phyloP scores from a whole-genome alignment of 2,113 vertebrate species.

The Gobio gobio region DNA sequence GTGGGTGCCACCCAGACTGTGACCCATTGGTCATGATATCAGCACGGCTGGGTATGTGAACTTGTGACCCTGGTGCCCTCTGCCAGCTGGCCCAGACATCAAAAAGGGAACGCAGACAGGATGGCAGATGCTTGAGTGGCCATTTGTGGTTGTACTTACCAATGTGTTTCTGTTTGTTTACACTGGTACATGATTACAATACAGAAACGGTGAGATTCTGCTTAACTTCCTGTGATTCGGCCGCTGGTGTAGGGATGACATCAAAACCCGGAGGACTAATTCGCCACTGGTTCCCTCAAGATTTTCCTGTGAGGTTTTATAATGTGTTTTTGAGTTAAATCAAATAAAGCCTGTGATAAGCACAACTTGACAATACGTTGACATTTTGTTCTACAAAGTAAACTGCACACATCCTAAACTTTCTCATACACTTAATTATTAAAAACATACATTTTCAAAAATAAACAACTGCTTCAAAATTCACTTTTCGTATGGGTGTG shows the following conservation, averaged over 20 bases:
- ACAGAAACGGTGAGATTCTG: constrained; percentile 9
- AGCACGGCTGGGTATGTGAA: neutral
- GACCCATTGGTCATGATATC: neutral
- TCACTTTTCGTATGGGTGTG: too few species aligned
- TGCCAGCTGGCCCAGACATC: constrained; percentile 20
- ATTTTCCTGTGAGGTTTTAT: too few species aligned
- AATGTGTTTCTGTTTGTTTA: constrained; percentile 30
- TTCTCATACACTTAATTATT: too few species aligned
- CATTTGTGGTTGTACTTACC: constrained; percentile 28
- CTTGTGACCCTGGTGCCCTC: constrained; percentile 3
- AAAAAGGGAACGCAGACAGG: constrained; percentile 6
- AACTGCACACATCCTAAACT: too few species aligned
- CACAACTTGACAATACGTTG: too few species aligned
- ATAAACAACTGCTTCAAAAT: too few species aligned
- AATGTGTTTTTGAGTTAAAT: too few species aligned
- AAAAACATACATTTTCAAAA: too few species aligned
- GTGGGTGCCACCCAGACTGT: neutral
- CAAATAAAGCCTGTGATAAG: too few species aligned
- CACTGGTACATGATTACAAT: constrained; percentile 29
- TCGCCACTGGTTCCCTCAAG: too few species aligned
- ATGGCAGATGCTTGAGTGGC: constrained; percentile 24
- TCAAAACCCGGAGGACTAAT: too few species aligned
- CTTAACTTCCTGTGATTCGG: neutral
- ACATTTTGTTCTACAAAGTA: too few species aligned
- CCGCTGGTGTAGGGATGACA: neutral